Base-by-base conservation (phyloP, 1,140 invertebrate species). In the Trichonephila inaurata region DNA sequence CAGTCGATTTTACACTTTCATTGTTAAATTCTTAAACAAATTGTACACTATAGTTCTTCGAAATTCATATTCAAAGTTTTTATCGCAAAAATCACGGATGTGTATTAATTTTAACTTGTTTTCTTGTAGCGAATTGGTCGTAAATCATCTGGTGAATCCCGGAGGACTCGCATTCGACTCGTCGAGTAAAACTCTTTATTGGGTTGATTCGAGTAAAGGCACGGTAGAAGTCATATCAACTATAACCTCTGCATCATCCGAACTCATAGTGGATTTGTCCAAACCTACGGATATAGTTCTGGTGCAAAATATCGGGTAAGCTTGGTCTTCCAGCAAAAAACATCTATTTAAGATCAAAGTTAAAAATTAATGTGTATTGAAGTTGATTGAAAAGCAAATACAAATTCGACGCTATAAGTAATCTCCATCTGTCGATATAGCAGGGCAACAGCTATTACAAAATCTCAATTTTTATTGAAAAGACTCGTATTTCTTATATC, bases 141-240 rank as follows among this genome's bases (percentile, higher is more conserved):
- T 51, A 19, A 82, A 93, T 21, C 86, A 81, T 72, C 21, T 91
- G 0, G 72, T 81, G 2, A 28, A 14, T 72, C 83, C 83, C n/a
- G 85, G 92, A 83, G 95, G 95, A 44, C 82, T 97, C 44, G 96
- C 96, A 24, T 96, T 96, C 94, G 96, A 97, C 89, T 96, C 95
- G 95, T 95, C 96, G 58, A 95, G 95, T 1, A 94, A 96, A 8
- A 97, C 96, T 94, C 86, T 97, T 24, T 97, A 96, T 94, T 96
- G 96, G 96, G 95, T 95, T 10, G 96, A 96, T 94, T 95, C 95
- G 82, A 94, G 94, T 10, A 95, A 95, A 87, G 95, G 95, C 77
- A 95, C 95, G 2, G 95, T 96, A 0, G 95, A 96, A 92, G 95
- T 96, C 0, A 95, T 95, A 14, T 95, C 95, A 19, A 72, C 96